A percentile compares a stretch with the other conserved stretches of the same genome.
These are phyloP conservation scores for Phoxinus phoxinus DNA, from an alignment of 2,113 vertebrate genomes.

Conservation along the genomic window DNA sequence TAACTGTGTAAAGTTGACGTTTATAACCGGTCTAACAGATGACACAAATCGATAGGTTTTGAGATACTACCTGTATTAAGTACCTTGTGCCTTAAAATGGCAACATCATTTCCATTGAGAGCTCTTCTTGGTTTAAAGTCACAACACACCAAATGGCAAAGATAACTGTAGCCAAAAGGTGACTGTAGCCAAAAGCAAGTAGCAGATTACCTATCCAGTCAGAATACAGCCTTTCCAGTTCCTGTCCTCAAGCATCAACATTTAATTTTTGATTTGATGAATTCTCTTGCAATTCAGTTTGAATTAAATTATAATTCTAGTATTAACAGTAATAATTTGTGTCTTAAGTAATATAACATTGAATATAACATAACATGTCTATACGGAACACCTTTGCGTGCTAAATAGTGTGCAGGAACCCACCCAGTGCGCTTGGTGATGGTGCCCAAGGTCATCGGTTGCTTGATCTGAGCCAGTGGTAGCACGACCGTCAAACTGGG, in stretches of 20 bases:
- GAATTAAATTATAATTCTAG: not conserved
- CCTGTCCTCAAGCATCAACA: not conserved
- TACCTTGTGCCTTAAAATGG: not conserved
- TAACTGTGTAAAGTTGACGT: not conserved
- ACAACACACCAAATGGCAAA: not conserved
- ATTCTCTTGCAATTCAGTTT: not conserved
- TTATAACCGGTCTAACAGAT: not conserved
- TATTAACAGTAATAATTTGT: not conserved
- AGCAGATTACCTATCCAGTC: not conserved
- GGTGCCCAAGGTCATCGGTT: constrained; percentile 95
- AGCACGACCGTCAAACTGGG: constrained; percentile 89
- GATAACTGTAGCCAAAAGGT: not conserved
- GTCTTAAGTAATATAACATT: not conserved
- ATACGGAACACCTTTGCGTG: not conserved
- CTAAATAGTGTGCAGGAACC: constrained; percentile 57
- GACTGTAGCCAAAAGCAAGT: not conserved
- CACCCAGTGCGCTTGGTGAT: constrained; percentile 98
- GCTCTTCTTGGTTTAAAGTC: not conserved
- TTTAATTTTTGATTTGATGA: not conserved
- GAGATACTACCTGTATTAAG: not conserved
- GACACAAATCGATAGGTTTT: not conserved
- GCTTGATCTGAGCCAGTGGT: constrained; percentile 96
- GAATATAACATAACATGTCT: too few relatives aligned
- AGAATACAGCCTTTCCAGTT: not conserved
- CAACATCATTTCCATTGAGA: not conserved